phyloP scores from a whole-genome alignment of 2,113 vertebrate genomes.

The Ellobius talpinus region DNA sequence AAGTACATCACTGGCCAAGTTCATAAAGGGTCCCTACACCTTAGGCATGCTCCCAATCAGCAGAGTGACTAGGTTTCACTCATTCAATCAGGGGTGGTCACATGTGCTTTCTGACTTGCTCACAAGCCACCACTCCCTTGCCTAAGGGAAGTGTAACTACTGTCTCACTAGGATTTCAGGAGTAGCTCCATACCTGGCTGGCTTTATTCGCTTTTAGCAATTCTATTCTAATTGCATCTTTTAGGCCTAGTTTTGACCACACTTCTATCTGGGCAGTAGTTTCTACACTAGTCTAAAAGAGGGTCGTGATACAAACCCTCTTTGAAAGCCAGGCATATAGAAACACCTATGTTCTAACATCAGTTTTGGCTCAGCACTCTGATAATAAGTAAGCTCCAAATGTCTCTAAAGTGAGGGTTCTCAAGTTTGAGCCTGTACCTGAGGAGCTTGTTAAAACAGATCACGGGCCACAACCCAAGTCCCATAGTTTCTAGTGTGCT shows the following conservation, averaged over 20 bases:
- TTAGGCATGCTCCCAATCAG: neutral
- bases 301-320: neutral
- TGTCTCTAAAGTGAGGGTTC: neutral
- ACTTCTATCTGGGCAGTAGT: neutral
- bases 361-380: neutral
- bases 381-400: neutral
- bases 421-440: neutral
- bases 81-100: neutral
- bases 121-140: neutral
- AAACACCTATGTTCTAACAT: neutral
- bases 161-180: neutral
- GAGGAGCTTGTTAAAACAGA: neutral
- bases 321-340: neutral
- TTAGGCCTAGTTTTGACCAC: neutral
- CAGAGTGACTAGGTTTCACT: neutral
- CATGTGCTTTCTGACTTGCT: neutral
- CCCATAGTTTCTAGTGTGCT: conserved; percentile 26
- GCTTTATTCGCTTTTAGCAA: neutral
- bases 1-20: neutral
- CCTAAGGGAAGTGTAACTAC: neutral
- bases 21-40: rapidly evolving
- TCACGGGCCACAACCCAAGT: neutral
- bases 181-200: neutral
- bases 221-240: neutral
- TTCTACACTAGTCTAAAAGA: neutral